A percentile compares a stretch with the other conserved stretches of the same genome.
Conservation (phyloP, 2,113 vertebrate species). For the Chelonoidis abingdonii region DNA sequence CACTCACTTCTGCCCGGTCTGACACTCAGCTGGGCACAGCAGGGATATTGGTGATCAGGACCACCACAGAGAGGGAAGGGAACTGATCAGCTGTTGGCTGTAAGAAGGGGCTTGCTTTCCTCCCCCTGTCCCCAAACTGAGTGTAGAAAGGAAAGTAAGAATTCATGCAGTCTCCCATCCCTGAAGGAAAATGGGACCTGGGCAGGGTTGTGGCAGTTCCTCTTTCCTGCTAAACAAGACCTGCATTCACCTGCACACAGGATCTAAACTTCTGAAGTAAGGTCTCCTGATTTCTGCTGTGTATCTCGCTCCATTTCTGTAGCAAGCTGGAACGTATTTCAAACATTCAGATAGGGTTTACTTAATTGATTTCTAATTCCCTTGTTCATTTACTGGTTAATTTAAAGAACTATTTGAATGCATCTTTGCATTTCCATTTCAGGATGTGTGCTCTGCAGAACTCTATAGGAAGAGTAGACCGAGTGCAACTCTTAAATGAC, state of each 20-base stretch:
- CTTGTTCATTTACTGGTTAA: not conserved
- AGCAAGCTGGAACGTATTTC: not conserved
- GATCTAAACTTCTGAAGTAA: not conserved
- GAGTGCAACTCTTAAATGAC: not conserved
- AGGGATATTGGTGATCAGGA: no score
- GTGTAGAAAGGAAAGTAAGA: not conserved
- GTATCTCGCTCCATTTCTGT: not conserved
- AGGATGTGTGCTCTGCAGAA: not conserved
- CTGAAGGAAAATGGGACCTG: not conserved
- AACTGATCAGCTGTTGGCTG: no score
- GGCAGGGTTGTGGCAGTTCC: not conserved
- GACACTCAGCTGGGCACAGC: no score
- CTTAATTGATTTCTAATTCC: not conserved
- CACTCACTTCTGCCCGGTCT: no score
- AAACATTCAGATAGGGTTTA: rapidly evolving
- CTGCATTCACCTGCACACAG: not conserved
- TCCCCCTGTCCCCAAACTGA: not conserved
- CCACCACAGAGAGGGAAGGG: no score
- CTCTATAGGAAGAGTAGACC: rapidly evolving
- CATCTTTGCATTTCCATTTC: not conserved
- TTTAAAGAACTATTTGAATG: not conserved
- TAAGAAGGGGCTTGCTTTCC: not conserved
- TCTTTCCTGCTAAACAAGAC: not conserved
- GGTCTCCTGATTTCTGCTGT: not conserved
- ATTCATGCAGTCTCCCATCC: not conserved